A percentile compares a stretch with the other conserved stretches of the same genome.
These are phyloP conservation scores for Laspeyria flexula DNA, from an alignment of 2,888 invertebrate species.

Conservation along the genomic window DNA sequence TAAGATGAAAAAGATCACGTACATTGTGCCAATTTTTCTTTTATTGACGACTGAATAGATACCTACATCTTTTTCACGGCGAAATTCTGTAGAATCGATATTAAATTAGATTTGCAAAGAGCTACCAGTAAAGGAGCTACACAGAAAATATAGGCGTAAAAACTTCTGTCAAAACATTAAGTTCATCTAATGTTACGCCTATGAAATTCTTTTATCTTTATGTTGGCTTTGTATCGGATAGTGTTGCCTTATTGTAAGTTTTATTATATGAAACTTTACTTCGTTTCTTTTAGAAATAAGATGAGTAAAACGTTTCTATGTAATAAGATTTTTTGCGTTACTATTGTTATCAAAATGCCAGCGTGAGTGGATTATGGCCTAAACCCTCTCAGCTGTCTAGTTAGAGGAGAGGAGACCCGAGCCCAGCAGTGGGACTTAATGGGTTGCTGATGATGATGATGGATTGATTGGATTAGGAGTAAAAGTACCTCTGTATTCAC, in stretches of 20 bases:
- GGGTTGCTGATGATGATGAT: too few relatives aligned
- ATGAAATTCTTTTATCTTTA: not conserved
- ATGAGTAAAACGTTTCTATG: too few relatives aligned
- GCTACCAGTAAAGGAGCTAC: constrained; percentile 14
- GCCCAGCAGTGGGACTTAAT: too few relatives aligned
- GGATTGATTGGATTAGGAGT: too few relatives aligned
- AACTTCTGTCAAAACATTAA: not conserved
- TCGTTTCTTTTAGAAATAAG: too few relatives aligned
- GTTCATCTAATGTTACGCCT: not conserved
- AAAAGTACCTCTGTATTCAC: too few relatives aligned
- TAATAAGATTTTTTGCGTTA: too few relatives aligned
- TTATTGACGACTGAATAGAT: constrained; percentile 12
- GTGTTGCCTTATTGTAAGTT: not conserved
- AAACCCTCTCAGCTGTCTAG: too few relatives aligned
- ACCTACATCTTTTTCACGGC: constrained; percentile 4
- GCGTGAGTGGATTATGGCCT: too few relatives aligned
- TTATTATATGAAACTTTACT: too few relatives aligned
- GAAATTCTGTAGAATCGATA: constrained; percentile 17
- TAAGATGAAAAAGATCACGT: constrained; percentile 15
- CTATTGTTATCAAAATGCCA: too few relatives aligned
- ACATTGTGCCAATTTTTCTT: constrained; percentile 15
- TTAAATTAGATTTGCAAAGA: constrained; percentile 30
- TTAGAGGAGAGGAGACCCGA: too few relatives aligned
- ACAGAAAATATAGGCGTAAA: not conserved
- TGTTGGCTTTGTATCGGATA: not conserved